phyloP scores from a whole-genome alignment of 2,797 vertebrate genomes.

The Salmo trutta region DNA sequence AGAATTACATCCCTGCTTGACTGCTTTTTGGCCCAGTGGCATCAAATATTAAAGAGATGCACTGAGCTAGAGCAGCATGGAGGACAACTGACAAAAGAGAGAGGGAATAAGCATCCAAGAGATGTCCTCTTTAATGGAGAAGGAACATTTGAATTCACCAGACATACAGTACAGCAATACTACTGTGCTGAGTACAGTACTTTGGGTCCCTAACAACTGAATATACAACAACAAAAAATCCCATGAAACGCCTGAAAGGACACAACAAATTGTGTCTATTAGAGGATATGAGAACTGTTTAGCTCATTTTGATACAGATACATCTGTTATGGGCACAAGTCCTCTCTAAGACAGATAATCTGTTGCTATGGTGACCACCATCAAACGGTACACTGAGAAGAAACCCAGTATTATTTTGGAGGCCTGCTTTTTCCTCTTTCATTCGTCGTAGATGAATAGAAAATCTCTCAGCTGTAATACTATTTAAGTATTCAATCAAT shows the following conservation, averaged over 20 bases:
- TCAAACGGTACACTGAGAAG: slow-evolving; percentile 63
- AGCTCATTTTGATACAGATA: slow-evolving; percentile 52
- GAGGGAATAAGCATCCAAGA: slow-evolving; percentile 11
- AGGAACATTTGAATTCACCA: slow-evolving; percentile 31
- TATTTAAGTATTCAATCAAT: slow-evolving; percentile 43
- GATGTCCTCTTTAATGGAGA: slow-evolving; percentile 16
- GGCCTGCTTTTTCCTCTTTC: slow-evolving; percentile 65
- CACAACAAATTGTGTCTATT: slow-evolving; percentile 27
- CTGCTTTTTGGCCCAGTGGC: slow-evolving; percentile 22
- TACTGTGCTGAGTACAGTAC: slow-evolving; percentile 6
- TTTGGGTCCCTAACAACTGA: slow-evolving; percentile 28
- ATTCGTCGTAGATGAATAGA: slow-evolving; percentile 56
- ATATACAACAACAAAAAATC: neutral
- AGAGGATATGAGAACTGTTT: slow-evolving; percentile 12
- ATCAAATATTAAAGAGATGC: slow-evolving; percentile 27
- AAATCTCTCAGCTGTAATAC: slow-evolving; percentile 34
- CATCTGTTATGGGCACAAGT: slow-evolving; percentile 66
- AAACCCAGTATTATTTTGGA: slow-evolving; percentile 57
- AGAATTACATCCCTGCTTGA: slow-evolving; percentile 27
- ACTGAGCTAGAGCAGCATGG: slow-evolving; percentile 8
- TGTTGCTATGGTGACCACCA: slow-evolving; percentile 85
- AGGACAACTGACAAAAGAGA: slow-evolving; percentile 15
- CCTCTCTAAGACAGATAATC: slow-evolving; percentile 66
- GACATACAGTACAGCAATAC: neutral
- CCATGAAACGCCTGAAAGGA: slow-evolving; percentile 14